A percentile compares a stretch with the other conserved stretches of the same genome.
These are phyloP conservation scores for Erpetoichthys calabaricus DNA, from an alignment of 2,797 vertebrate genomes.

Conservation along the genomic window DNA sequence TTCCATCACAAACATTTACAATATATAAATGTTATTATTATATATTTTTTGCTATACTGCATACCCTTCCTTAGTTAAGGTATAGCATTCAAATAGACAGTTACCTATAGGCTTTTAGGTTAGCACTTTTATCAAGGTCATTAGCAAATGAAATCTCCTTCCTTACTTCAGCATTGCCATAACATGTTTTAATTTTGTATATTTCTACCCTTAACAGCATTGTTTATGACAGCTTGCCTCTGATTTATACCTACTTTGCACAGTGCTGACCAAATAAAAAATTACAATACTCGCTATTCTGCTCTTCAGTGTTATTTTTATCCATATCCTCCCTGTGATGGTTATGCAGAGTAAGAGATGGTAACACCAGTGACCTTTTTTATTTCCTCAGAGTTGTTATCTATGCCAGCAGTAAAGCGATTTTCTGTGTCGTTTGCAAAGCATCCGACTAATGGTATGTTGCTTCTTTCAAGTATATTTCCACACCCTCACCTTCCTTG, in stretches of 20 bases:
- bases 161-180: too few species aligned
- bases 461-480: slow-evolving; percentile 89
- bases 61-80: too few species aligned
- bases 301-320: slow-evolving; percentile 11
- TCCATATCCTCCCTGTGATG: slow-evolving; percentile 10
- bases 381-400: slow-evolving; percentile 99
- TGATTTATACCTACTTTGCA: neutral
- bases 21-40: too few species aligned
- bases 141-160: too few species aligned
- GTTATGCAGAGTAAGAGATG: slow-evolving; percentile 30
- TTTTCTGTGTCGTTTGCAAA: slow-evolving; percentile 99
- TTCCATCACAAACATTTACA: too few species aligned
- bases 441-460: slow-evolving; percentile 99
- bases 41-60: too few species aligned
- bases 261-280: slow-evolving; percentile 5
- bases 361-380: slow-evolving; percentile 80
- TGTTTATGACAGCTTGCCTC: too few species aligned
- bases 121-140: too few species aligned
- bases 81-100: too few species aligned
- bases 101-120: too few species aligned
- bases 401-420: slow-evolving; percentile 99
- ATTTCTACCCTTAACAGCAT: too few species aligned
- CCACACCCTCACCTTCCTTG: slow-evolving; percentile 51
- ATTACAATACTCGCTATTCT: slow-evolving; percentile 17
- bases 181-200: too few species aligned